phyloP scores from a whole-genome alignment of 2,113 vertebrate species.

The Urocitellus parryii region DNA sequence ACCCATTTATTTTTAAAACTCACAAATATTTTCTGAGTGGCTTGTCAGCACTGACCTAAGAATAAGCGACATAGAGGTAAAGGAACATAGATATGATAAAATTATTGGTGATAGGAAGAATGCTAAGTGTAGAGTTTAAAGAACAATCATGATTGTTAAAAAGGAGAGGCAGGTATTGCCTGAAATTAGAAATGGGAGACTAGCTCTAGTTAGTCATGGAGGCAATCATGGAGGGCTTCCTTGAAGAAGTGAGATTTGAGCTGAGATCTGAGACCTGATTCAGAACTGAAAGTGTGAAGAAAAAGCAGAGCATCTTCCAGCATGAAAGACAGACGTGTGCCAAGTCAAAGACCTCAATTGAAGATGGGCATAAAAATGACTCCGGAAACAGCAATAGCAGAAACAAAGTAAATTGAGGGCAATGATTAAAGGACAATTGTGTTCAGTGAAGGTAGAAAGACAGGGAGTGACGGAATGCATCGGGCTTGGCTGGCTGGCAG shows the following conservation, averaged over 20 bases:
- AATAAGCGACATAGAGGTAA: not conserved
- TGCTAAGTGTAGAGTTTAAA: not conserved
- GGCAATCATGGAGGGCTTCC: not conserved
- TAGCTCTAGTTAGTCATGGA: not conserved
- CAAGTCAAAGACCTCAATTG: not conserved
- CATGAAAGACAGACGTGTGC: fast-evolving
- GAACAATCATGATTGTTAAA: not conserved
- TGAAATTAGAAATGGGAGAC: not conserved
- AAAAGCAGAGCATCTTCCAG: not conserved
- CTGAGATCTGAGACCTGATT: not conserved
- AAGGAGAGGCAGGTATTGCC: not conserved
- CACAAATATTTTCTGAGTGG: not conserved
- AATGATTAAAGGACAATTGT: not conserved
- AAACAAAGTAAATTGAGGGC: not conserved
- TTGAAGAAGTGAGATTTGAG: not conserved
- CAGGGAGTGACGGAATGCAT: fast-evolving
- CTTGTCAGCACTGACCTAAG: not conserved
- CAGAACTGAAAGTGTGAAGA: not conserved
- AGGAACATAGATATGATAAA: not conserved
- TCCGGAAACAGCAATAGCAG: not conserved
- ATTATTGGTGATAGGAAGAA: not conserved
- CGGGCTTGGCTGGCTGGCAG: fast-evolving
- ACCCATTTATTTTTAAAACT: not conserved
- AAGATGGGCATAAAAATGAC: not conserved
- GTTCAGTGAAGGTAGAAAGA: not conserved